A percentile compares a stretch with the other conserved stretches of the same genome.
Evolutionary conservation across 1,140 invertebrate genomes (phyloP).

Genomic region (Fopius arisanus): DNA sequence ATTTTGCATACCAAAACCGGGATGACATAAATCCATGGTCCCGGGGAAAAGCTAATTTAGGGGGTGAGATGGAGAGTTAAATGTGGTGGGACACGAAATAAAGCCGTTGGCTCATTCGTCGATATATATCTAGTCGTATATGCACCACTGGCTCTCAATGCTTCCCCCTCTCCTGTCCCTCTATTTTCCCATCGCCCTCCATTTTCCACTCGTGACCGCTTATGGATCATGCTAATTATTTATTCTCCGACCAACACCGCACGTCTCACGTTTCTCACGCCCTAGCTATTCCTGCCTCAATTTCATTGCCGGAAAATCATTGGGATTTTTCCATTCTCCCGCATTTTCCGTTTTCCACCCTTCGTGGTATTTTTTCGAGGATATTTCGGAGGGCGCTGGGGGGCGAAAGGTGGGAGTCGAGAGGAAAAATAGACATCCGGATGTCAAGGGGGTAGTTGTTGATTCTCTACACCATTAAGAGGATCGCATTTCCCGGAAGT

Average conservation of each 20-base stretch:
- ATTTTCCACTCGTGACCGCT: constrained; percentile 31
- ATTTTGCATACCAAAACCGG: constrained; percentile 41
- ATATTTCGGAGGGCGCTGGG: too few species aligned
- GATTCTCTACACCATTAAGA: constrained; percentile 56
- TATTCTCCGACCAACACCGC: constrained; percentile 49
- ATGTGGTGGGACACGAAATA: constrained; percentile 51
- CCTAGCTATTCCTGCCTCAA: neutral
- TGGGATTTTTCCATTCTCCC: too few species aligned
- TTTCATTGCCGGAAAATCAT: too few species aligned
- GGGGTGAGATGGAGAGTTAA: constrained; percentile 39
- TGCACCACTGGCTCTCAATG: constrained; percentile 2
- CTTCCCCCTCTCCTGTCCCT: constrained; percentile 7
- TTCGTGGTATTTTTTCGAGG: too few species aligned
- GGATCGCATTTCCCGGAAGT: constrained; percentile 51
- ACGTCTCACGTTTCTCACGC: neutral
- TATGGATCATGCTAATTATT: constrained; percentile 60
- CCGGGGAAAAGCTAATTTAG: constrained; percentile 50
- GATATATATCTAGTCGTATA: constrained; percentile 49
- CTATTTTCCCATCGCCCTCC: constrained; percentile 14
- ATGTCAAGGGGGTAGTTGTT: constrained; percentile 34
- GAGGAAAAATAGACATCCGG: neutral
- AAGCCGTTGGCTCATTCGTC: constrained; percentile 49
- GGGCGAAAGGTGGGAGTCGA: too few species aligned
- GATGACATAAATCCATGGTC: constrained; percentile 49
- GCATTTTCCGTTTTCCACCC: too few species aligned